phyloP scores from a whole-genome alignment of 2,797 vertebrate species.

The Fundulus diaphanus region DNA sequence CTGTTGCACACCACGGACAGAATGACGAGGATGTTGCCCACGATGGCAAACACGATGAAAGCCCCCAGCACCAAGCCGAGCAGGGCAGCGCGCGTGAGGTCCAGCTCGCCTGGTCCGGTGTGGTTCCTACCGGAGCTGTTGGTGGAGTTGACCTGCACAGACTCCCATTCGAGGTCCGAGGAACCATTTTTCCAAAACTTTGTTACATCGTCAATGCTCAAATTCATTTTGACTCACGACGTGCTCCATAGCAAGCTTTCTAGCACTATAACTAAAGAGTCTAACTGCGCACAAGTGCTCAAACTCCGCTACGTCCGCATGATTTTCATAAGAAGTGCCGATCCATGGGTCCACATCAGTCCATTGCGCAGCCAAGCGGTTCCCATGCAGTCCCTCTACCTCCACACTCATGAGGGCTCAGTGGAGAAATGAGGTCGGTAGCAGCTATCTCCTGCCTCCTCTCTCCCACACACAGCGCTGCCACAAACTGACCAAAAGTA shows the following conservation, averaged over 20 bases:
- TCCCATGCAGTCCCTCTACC: conserved; percentile 38
- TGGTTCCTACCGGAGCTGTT: conserved; percentile 81
- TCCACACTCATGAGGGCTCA: conserved; percentile 56
- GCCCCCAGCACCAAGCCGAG: conserved; percentile 92
- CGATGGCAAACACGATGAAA: conserved; percentile 94
- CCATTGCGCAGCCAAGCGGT: conserved; percentile 33
- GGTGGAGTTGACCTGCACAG: conserved; percentile 75
- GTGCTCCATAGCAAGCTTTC: conserved; percentile 88
- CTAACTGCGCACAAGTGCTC: conserved; percentile 16
- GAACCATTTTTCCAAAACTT: conserved; percentile 85
- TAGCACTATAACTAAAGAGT: conserved; percentile 56
- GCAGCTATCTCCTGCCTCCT: conserved; percentile 57
- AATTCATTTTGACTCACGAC: conserved; percentile 88
- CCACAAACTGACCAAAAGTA: conserved; percentile 54
- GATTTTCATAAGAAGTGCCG: neutral
- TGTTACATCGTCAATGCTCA: conserved; percentile 83
- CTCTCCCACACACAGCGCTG: conserved; percentile 55
- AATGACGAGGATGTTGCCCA: conserved; percentile 96
- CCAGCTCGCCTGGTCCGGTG: conserved; percentile 78
- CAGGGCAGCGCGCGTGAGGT: conserved; percentile 86
- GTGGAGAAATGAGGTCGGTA: conserved; percentile 57
- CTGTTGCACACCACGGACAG: conserved; percentile 96
- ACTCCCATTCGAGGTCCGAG: conserved; percentile 73
- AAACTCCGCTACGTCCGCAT: conserved; percentile 28
- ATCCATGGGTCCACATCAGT: neutral